Base-by-base conservation (phyloP, 2,113 vertebrate species). In the Deroptyus accipitrinus region DNA sequence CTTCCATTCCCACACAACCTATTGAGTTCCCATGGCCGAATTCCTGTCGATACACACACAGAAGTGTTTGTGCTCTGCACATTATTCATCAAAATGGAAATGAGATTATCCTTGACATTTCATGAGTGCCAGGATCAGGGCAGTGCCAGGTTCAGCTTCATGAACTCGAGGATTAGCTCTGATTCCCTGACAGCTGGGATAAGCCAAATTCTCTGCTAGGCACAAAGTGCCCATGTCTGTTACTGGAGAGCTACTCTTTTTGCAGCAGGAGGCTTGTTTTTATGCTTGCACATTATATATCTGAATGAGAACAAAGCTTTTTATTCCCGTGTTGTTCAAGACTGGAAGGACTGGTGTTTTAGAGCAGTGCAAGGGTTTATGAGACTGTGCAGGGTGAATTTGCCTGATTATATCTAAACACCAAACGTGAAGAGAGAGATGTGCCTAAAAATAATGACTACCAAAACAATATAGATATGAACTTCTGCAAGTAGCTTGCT, bases 31-130 rank as follows among this genome's bases (percentile, higher is more conserved):
- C 10, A 0, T 1, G 13, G 74, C 24, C 8, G 2, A 7, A 10
- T 18, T 30, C 67, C 80, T 1, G 1, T 5, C 1, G 3, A 2
- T 1, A 2, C 37, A 1, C 39, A 5, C 0, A 18, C 35, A 16
- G 62, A 13, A 39, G 33, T 4, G 35, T 57, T 44, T 55, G 72
- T 3, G 10, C 4, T 31, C 63, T 7, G 35, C 28, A 5, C 69
- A 2, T 27, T 20, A 6, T 25, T 15, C 64, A 52, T 25, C 44
- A 3, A 22, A 4, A 30, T 33, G 69, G 57, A 49, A 68, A 73
- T 14, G 62, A 24, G 75, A 61, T 85, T 14, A 13, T 86, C 46
- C 18, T 12, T 83, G 94, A 17, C 84, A 48, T 76, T 78, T 85
- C 0, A 0, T 0, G 3, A 22, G 69, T 64, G 94, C 82, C 88